phyloP scores from a whole-genome alignment of 2,113 vertebrate species.

The Sinosuthora webbiana region DNA sequence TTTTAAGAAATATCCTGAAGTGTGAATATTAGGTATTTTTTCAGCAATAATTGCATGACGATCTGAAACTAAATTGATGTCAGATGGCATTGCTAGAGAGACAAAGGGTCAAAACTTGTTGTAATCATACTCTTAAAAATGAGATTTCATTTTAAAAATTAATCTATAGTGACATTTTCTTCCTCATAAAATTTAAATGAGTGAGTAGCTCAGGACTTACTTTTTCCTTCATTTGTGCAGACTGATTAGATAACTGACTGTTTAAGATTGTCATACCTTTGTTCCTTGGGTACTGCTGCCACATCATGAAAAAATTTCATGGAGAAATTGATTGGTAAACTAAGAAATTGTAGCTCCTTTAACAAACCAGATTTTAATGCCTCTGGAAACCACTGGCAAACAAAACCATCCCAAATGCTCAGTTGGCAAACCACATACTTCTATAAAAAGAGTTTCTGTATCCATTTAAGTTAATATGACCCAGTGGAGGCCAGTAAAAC shows the following conservation, averaged over 20 bases:
- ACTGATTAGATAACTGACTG: not conserved
- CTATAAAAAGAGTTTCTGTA: not conserved
- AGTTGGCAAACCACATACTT: rapidly evolving
- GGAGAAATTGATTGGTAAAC: not conserved
- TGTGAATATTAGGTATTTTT: not conserved
- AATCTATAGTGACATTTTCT: not conserved
- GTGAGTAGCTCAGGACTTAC: not conserved
- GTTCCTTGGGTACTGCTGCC: not conserved
- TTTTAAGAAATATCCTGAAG: not conserved
- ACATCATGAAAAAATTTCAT: not conserved
- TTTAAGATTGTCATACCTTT: not conserved
- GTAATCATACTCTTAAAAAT: not conserved
- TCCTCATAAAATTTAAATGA: not conserved
- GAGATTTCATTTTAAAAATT: not conserved
- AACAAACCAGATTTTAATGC: not conserved
- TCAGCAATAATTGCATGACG: not conserved
- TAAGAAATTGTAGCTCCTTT: not conserved
- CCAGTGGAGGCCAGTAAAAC: not conserved
- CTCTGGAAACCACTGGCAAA: not conserved
- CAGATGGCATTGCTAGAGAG: not conserved
- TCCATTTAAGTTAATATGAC: not conserved
- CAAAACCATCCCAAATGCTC: not conserved
- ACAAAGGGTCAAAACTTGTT: not conserved
- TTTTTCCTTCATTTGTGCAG: not conserved
- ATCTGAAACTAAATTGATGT: not conserved